Evolutionary conservation across 2,797 vertebrate genomes (phyloP).

Genomic region (Poliocrania exsul): DNA sequence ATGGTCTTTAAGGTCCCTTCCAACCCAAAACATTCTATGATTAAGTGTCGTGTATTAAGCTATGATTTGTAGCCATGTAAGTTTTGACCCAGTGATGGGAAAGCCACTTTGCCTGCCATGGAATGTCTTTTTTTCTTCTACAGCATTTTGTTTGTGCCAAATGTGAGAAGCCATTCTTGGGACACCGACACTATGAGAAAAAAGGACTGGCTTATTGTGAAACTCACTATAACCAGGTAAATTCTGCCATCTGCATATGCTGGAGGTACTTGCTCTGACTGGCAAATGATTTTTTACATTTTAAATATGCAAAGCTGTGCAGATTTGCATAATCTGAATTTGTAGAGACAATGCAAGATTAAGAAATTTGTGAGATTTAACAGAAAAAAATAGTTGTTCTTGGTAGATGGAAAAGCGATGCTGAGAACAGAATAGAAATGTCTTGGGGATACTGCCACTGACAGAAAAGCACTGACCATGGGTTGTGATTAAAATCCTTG

Average conservation of each 20-base stretch:
- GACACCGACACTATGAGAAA: conserved; percentile 80
- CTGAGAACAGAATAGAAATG: not conserved
- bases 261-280: not conserved
- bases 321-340: not conserved
- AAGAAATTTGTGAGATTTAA: not conserved
- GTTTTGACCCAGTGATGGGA: not conserved
- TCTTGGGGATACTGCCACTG: not conserved
- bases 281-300: not conserved
- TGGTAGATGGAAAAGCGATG: not conserved
- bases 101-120: not conserved
- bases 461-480: not conserved
- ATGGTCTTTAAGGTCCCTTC: not conserved
- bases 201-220: conserved; percentile 83
- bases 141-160: conserved; percentile 84
- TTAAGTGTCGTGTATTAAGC: not conserved
- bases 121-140: not conserved
- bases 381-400: not conserved
- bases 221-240: conserved; percentile 82
- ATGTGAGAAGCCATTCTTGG: conserved; percentile 82
- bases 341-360: not conserved
- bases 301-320: not conserved
- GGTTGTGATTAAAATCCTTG: not conserved
- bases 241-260: not conserved
- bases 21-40: not conserved
- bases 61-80: not conserved